Conservation (phyloP, 2,888 invertebrate genomes). For the Scaptomyza cyrtandrae region DNA sequence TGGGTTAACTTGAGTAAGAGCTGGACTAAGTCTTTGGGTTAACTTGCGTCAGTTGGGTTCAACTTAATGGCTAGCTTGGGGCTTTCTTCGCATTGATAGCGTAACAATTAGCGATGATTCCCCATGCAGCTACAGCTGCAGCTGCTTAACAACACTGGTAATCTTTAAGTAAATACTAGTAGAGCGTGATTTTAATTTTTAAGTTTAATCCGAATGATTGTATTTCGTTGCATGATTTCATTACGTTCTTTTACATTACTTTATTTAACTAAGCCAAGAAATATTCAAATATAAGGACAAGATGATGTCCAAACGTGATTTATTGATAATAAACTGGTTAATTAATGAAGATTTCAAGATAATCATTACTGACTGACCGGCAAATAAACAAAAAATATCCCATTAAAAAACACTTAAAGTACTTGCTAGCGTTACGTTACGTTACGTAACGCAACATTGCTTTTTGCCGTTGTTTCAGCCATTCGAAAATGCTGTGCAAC, state of each 20-base stretch:
- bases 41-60: background rate
- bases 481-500: conserved; percentile 23
- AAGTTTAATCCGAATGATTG: background rate
- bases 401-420: background rate
- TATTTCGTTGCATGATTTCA: too few relatives aligned
- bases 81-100: conserved; percentile 3
- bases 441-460: conserved; percentile 28
- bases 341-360: too few relatives aligned
- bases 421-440: conserved; percentile 18
- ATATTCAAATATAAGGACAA: too few relatives aligned
- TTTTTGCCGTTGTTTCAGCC: conserved; percentile 25
- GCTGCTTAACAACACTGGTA: conserved; percentile 15
- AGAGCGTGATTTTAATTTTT: background rate
- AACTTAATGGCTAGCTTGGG: conserved; percentile 8
- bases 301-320: too few relatives aligned
- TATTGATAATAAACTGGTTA: too few relatives aligned
- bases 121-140: background rate
- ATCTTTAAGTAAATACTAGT: background rate
- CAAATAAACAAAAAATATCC: too few relatives aligned
- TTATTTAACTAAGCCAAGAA: too few relatives aligned
- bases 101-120: conserved; percentile 25
- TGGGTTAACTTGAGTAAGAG: conserved; percentile 23
- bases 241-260: too few relatives aligned
- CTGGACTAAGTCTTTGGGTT: conserved; percentile 15
- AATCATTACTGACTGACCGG: too few relatives aligned